Evolutionary conservation across 2,888 invertebrate genomes (phyloP).

Genomic region (Stratiomys singularior): DNA sequence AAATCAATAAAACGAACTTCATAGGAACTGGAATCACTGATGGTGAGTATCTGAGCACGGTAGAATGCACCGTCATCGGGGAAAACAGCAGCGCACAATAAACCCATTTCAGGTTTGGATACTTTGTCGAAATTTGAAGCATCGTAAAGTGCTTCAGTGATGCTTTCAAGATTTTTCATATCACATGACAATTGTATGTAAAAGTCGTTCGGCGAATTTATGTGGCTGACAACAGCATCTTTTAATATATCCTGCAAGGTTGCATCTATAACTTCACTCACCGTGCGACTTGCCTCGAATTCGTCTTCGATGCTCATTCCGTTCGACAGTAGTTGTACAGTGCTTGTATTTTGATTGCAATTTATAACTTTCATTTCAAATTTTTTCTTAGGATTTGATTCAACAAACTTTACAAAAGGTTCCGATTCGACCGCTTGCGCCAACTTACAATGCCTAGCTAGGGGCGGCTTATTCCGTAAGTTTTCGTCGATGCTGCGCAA

Average conservation of each 20-base stretch:
- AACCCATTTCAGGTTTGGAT: constrained; percentile 59
- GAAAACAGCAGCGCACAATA: constrained; percentile 80
- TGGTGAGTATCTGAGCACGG: constrained; percentile 84
- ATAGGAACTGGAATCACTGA: constrained; percentile 74
- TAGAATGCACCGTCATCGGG: constrained; percentile 87
- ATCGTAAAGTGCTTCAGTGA: constrained; percentile 58
- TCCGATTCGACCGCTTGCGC: constrained; percentile 66
- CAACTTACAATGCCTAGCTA: constrained; percentile 73
- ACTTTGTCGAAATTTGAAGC: constrained; percentile 48
- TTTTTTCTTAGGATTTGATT: background rate
- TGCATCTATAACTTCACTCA: constrained; percentile 50
- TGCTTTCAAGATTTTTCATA: constrained; percentile 58
- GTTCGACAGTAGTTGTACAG: background rate
- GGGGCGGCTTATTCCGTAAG: constrained; percentile 68
- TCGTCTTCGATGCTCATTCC: background rate
- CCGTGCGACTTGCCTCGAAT: background rate
- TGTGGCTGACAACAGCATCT: constrained; percentile 74
- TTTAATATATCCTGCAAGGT: constrained; percentile 61
- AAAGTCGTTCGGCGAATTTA: constrained; percentile 77
- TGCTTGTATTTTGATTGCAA: background rate
- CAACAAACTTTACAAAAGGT: background rate
- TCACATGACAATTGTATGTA: constrained; percentile 74
- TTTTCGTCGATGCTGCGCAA: constrained; percentile 71
- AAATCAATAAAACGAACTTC: constrained; percentile 79
- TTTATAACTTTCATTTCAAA: constrained; percentile 19